Conservation (phyloP, 2,888 invertebrate species). For the Volucella zonaria region DNA sequence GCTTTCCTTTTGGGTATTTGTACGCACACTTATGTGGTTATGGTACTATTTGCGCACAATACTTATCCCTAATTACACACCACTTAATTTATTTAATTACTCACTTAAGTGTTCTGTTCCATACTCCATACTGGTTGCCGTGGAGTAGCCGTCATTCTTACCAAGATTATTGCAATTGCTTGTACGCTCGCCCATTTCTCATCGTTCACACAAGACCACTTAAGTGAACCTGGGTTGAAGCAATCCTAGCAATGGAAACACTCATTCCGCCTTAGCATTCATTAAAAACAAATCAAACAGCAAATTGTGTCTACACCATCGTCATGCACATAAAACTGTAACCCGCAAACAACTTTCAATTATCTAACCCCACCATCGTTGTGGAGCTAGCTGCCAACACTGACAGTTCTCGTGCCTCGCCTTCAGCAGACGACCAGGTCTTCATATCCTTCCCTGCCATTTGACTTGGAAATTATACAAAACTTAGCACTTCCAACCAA, state of each 20-base stretch:
- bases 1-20: no score
- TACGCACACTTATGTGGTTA: constrained; percentile 20
- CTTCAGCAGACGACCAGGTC: background rate
- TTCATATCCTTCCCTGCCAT: constrained; percentile 31
- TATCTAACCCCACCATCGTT: constrained; percentile 23
- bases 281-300: constrained; percentile 68
- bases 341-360: constrained; percentile 65
- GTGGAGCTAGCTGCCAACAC: background rate
- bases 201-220: constrained; percentile 5
- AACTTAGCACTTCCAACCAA: constrained; percentile 66
- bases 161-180: constrained; percentile 26
- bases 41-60: background rate
- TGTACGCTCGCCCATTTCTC: constrained; percentile 10
- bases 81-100: constrained; percentile 37
- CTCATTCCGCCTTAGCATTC: constrained; percentile 37
- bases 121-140: background rate
- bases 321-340: constrained; percentile 20
- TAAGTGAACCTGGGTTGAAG: background rate
- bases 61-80: constrained; percentile 13
- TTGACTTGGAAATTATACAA: constrained; percentile 70
- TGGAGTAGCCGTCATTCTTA: background rate
- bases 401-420: background rate
- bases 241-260: background rate
- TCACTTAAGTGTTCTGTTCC: constrained; percentile 2
- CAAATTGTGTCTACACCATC: constrained; percentile 45